Conservation (phyloP, 2,113 vertebrate species). For the Eretmodus cyanostictus region DNA sequence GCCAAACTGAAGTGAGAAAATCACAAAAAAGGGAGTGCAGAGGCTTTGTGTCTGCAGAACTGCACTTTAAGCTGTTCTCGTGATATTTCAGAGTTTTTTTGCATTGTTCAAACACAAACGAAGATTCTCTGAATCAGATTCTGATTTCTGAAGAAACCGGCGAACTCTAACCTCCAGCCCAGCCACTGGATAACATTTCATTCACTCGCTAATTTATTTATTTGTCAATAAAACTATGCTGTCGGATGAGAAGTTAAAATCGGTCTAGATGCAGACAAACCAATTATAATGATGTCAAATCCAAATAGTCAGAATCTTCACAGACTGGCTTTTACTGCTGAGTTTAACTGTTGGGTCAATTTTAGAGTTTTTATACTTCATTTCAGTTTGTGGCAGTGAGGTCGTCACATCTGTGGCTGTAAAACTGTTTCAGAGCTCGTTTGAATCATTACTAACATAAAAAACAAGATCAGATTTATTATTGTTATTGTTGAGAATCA, state of each 20-base stretch:
- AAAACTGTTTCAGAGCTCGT: accelerated
- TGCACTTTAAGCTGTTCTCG: background rate
- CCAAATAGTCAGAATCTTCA: background rate
- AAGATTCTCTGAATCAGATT: background rate
- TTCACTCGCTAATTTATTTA: background rate
- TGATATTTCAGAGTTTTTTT: background rate
- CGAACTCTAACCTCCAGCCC: accelerated
- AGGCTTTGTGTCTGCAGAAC: background rate
- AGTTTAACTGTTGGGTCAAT: background rate
- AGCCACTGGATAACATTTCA: background rate
- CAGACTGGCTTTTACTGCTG: accelerated
- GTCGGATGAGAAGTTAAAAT: background rate
- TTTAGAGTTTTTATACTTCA: accelerated
- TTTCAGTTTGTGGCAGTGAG: background rate
- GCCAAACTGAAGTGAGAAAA: background rate
- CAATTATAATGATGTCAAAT: background rate
- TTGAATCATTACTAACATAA: background rate
- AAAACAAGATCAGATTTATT: background rate
- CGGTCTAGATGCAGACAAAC: background rate
- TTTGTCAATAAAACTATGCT: background rate
- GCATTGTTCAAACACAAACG: background rate
- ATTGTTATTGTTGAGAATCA: accelerated
- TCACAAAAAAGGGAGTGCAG: background rate
- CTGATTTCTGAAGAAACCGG: background rate
- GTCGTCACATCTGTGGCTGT: background rate